Base-by-base conservation (phyloP, 2,113 vertebrate species). In the Dicentrarchus labrax region DNA sequence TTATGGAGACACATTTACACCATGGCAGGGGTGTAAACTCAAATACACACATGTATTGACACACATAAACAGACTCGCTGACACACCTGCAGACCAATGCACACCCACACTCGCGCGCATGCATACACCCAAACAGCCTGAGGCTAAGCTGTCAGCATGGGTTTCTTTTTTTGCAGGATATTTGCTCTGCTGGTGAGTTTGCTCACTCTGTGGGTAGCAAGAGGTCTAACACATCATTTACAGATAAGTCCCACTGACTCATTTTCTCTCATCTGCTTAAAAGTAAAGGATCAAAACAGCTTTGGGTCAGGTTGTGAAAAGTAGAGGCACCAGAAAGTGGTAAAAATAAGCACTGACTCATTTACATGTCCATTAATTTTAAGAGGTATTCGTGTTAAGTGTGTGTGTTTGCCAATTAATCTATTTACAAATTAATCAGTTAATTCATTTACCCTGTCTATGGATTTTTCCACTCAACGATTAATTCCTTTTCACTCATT, bases 121-220 rank as follows among this genome's bases (percentile, higher is more conserved):
- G 61, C 66, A 88, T 83, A 90, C 82, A 88, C 59, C 87, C 48
- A 85, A 85, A 89, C 88, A 92, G 91, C 91, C 91, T 19, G 19
- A 17, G 92, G 94, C 91, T 24, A 86, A 73, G 86, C 83, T 91
- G 86, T 90, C 90, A 93, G 87, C 86, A 43, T 72, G 83, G 60
- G 56, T 41, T 54, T 45, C 60, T 84, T 81, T 86, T 83, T 90
- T 83, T 61, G 17, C 50, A 54, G 62, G 77, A 75, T 85, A 67
- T 84, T 88, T 84, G 77, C 77, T 86, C 83, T 75, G 72, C 74
- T 80, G 76, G 68, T 83, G 85, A 77, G 84, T 89, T 89, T 84
- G 57, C 81, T 81, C 41, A 50, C 78, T 84, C 66, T 76, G 82
- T 56, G 62, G 83, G 84, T 72, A 82, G 75, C 83, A 76, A 0